phyloP scores from a whole-genome alignment of 2,888 invertebrate genomes.

The Drosophila borborema region DNA sequence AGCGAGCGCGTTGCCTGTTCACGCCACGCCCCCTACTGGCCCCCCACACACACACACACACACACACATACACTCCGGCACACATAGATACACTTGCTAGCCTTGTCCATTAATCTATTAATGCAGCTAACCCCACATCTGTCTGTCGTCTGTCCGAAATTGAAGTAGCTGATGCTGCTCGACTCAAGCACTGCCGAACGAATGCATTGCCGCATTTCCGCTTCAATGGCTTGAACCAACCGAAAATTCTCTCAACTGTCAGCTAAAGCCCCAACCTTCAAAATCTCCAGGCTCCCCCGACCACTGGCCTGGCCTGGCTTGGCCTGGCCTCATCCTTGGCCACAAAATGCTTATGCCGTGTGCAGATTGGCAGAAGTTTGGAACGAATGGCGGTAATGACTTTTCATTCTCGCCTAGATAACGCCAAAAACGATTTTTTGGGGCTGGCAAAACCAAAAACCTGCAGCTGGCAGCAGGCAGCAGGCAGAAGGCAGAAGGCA shows the following conservation, averaged over 20 bases:
- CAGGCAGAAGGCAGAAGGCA: neutral
- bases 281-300: neutral
- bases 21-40: constrained; percentile 15
- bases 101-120: constrained; percentile 73
- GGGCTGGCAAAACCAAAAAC: constrained; percentile 28
- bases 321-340: neutral
- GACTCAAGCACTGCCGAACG: constrained; percentile 35
- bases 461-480: constrained; percentile 31
- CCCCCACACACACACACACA: constrained; percentile 3
- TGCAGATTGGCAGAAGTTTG: constrained; percentile 55
- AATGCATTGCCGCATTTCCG: constrained; percentile 75
- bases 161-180: constrained; percentile 11
- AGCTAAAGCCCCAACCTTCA: constrained; percentile 1
- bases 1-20: constrained; percentile 32
- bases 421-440: constrained; percentile 60
- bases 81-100: neutral
- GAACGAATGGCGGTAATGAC: constrained; percentile 82
- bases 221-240: constrained; percentile 65
- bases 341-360: constrained; percentile 49
- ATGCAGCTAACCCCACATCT: constrained; percentile 44
- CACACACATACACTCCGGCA: neutral
- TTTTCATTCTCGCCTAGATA: constrained; percentile 81
- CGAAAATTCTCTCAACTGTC: constrained; percentile 31
- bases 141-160: neutral
- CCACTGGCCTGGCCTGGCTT: neutral